A percentile compares a stretch with the other conserved stretches of the same genome.
Conservation (phyloP, 2,888 invertebrate species). For the Adelognathus sp. region DNA sequence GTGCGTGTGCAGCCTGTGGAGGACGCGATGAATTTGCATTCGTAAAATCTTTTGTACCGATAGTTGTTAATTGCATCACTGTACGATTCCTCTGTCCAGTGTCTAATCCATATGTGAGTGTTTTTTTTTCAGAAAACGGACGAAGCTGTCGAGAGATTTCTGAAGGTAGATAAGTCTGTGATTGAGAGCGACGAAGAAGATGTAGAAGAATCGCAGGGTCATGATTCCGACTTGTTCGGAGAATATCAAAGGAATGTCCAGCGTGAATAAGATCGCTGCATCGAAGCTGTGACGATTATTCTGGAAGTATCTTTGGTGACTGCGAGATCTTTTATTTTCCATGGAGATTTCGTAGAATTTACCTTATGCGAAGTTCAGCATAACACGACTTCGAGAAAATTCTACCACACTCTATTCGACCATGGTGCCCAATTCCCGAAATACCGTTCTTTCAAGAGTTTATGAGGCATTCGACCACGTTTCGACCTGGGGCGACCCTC, state of each 20-base stretch:
- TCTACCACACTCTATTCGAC: too few relatives aligned
- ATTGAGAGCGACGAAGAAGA: constrained; percentile 13
- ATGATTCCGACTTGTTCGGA: neutral
- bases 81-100: neutral
- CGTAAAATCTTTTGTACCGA: constrained; percentile 35
- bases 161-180: constrained; percentile 30
- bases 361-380: too few relatives aligned
- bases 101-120: neutral
- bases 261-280: neutral
- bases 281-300: neutral
- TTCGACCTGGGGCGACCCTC: too few relatives aligned
- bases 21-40: constrained; percentile 43
- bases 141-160: constrained; percentile 52
- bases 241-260: neutral
- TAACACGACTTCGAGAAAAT: too few relatives aligned
- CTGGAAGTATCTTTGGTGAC: neutral
- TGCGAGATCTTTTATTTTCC: too few relatives aligned
- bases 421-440: too few relatives aligned
- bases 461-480: too few relatives aligned
- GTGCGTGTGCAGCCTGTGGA: constrained; percentile 23
- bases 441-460: too few relatives aligned
- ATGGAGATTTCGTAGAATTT: too few relatives aligned
- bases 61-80: constrained; percentile 42
- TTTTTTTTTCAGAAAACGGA: constrained; percentile 28
- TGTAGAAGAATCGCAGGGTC: neutral